Evolutionary conservation across 2,888 invertebrate genomes (phyloP).

Genomic region (Caenorhabditis sp.): DNA sequence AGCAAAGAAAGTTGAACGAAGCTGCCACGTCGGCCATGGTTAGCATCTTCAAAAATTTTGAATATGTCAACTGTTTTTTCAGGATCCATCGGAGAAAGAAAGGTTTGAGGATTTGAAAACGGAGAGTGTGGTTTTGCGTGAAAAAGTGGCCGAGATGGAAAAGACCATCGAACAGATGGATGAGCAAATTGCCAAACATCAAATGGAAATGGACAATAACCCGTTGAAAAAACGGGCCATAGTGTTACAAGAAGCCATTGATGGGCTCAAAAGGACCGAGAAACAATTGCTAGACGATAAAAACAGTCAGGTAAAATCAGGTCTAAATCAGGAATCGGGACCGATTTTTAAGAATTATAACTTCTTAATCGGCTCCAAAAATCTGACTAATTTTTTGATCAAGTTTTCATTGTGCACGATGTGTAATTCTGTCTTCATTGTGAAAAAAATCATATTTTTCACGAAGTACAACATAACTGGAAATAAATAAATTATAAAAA

Average conservation of each 20-base stretch:
- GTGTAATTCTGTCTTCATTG: no score
- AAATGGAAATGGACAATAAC: constrained; percentile 72
- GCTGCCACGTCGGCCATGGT: constrained; percentile 52
- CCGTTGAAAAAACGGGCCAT: constrained; percentile 70
- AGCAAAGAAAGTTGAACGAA: constrained; percentile 53
- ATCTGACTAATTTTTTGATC: no score
- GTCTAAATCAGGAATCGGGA: no score
- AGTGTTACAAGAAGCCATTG: constrained; percentile 15
- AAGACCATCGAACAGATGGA: constrained; percentile 77
- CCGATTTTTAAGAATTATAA: no score
- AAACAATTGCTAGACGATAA: constrained; percentile 79
- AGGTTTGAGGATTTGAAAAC: constrained; percentile 72
- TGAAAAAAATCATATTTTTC: no score
- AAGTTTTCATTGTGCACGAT: no score
- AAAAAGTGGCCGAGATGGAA: constrained; percentile 78
- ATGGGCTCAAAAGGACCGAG: constrained; percentile 73
- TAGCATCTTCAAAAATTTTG: no score
- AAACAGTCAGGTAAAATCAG: constrained; percentile 64
- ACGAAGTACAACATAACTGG: no score
- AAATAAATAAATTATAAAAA: no score
- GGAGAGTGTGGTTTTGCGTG: constrained; percentile 75
- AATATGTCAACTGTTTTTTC: no score
- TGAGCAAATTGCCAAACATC: constrained; percentile 25
- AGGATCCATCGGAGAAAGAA: constrained; percentile 55
- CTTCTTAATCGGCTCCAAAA: no score